Evolutionary conservation across 1,140 invertebrate species (phyloP).

Genomic region (Drosophila subpulchrella): DNA sequence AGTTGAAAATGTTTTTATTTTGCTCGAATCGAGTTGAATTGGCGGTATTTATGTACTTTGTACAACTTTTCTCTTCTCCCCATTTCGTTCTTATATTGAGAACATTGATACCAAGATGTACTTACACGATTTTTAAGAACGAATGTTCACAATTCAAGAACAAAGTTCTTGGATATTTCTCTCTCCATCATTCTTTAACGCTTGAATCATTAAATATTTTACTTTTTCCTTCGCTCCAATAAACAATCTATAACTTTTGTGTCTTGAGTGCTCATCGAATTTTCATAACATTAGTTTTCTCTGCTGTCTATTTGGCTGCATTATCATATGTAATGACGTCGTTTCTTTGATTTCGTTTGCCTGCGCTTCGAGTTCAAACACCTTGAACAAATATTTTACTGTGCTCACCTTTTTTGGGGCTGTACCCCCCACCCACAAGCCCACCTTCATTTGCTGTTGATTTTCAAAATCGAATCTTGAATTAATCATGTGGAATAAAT

Average conservation of each 20-base stretch:
- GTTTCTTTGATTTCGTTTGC: slow-evolving; percentile 43
- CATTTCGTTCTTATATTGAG: too few species aligned
- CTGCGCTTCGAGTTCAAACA: slow-evolving; percentile 39
- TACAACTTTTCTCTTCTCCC: too few species aligned
- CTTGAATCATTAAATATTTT: not conserved
- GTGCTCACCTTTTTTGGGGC: slow-evolving; percentile 19
- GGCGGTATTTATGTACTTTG: too few species aligned
- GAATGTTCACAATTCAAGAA: too few species aligned
- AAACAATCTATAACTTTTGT: slow-evolving; percentile 25
- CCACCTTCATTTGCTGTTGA: slow-evolving; percentile 4
- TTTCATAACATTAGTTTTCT: slow-evolving; percentile 48
- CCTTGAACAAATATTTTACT: slow-evolving; percentile 68
- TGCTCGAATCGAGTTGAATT: too few species aligned
- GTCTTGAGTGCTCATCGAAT: slow-evolving; percentile 36
- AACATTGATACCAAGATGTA: too few species aligned
- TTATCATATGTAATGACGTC: slow-evolving; percentile 73
- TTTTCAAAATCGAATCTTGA: slow-evolving; percentile 64
- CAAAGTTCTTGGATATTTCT: too few species aligned
- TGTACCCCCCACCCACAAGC: not conserved
- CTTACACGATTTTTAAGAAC: too few species aligned
- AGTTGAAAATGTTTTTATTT: too few species aligned
- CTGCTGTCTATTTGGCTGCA: slow-evolving; percentile 20
- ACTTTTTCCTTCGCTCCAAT: not conserved
- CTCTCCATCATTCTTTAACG: not conserved
- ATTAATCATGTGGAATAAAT: slow-evolving; percentile 74